Evolutionary conservation across 2,888 invertebrate species (phyloP), one percentile per base, ranked within the genome.

Genomic region (Mythimna albipuncta): DNA sequence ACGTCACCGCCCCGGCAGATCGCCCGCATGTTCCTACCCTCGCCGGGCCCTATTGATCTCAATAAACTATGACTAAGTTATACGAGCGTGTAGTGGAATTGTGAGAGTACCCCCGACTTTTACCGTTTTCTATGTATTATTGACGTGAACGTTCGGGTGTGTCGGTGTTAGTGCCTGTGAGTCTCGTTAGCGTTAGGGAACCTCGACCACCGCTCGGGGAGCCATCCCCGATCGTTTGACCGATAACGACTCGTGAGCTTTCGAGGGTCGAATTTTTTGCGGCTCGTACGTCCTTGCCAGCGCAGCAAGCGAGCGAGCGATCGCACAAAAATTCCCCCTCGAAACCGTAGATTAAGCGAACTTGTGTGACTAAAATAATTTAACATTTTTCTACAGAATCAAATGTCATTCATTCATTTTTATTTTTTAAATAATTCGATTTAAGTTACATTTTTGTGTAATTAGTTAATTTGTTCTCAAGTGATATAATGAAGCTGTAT

Each of bases 71-170:
- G 88, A 89, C 90, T 92, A 91, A 91, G 89, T 92, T 89, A 92
- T 91, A 91, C 89, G 93, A 93, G 94, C 94, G 89, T 93, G 91
- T 95, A 95, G 96, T 95, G 96, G 94, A 95, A 95, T 95, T 95
- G 95, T 96, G 95, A 93, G 93, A 90, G 90, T 93, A 91, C 91
- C 88, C 89, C 90, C 91, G 91, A 91, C 91, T 93, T 93, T 93
- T 91, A 92, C 92, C 92, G 93, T 95, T 94, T 94, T 94, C 94
- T 94, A 95, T 95, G 94, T 95, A 93, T 92, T 93, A 93, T 94
- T 91, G 89, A 90, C 89, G 87, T 91, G 89, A 90, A 92, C 91
- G 91, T 91, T 89, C 89, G 90, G 91, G 89, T 89, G 91, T 91
- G 92, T 94, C 91, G 94, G 92, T 93, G 93, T 94, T 94, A 95